Evolutionary conservation across 1,140 invertebrate genomes (phyloP).

Genomic region (Hycleus phaleratus): DNA sequence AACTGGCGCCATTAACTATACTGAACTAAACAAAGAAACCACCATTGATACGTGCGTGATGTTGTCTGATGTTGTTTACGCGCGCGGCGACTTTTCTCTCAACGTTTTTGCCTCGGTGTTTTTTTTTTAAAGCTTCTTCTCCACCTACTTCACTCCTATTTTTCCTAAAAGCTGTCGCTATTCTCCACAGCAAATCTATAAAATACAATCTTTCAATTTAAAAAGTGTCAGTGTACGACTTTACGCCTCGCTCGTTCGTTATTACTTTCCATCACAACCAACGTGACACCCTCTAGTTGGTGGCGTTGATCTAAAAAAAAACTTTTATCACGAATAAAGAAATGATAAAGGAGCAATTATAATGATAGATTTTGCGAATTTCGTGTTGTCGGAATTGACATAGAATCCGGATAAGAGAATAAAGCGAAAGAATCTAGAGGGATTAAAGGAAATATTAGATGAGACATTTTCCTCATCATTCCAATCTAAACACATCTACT

Average conservation of each 20-base stretch:
- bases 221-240: slow-evolving; percentile 14
- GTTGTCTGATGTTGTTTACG: neutral
- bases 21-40: neutral
- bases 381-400: too few species aligned
- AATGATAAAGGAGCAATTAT: too few species aligned
- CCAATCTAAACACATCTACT: too few species aligned
- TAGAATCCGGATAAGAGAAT: too few species aligned
- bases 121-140: too few species aligned
- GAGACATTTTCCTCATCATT: too few species aligned
- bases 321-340: too few species aligned
- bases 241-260: slow-evolving; percentile 12
- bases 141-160: neutral
- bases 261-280: neutral
- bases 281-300: neutral
- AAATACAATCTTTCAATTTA: slow-evolving; percentile 19
- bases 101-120: neutral
- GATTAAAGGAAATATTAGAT: too few species aligned
- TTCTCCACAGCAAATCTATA: slow-evolving; percentile 17
- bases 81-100: neutral
- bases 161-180: slow-evolving; percentile 11
- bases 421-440: too few species aligned
- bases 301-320: too few species aligned
- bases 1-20: neutral
- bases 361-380: too few species aligned
- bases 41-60: too few species aligned